A percentile compares a stretch with the other conserved stretches of the same genome.
Conservation (phyloP, 2,888 invertebrate species). For the Villa cingulata region DNA sequence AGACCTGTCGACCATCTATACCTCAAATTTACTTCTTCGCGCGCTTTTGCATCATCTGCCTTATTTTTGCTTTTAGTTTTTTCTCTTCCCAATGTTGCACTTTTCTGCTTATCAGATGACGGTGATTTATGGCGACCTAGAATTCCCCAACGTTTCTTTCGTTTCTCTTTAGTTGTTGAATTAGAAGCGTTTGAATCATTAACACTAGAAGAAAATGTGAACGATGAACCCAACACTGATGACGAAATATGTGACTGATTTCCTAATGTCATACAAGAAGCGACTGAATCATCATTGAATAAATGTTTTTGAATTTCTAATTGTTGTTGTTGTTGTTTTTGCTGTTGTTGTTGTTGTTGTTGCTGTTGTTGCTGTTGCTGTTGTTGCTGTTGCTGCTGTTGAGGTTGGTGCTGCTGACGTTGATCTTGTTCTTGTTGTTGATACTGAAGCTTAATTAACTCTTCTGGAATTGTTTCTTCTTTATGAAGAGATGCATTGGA, state of each 20-base stretch:
- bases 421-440: too few relatives aligned
- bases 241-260: conserved; percentile 21
- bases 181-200: conserved; percentile 28
- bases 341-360: neutral
- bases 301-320: conserved; percentile 15
- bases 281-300: conserved; percentile 15
- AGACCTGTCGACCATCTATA: conserved; percentile 61
- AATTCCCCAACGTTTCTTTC: conserved; percentile 53
- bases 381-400: conserved; percentile 22
- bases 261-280: conserved; percentile 12
- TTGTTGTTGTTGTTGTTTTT: conserved; percentile 12
- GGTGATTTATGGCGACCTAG: conserved; percentile 45
- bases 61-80: conserved; percentile 38
- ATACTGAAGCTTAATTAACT: conserved; percentile 20
- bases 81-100: conserved; percentile 56
- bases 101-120: conserved; percentile 41
- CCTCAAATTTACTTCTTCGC: conserved; percentile 38
- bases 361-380: conserved; percentile 25
- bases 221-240: conserved; percentile 31
- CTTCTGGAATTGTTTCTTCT: conserved; percentile 22
- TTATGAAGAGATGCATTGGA: conserved; percentile 19
- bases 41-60: conserved; percentile 23
- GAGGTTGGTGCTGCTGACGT: too few relatives aligned
- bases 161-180: conserved; percentile 42
- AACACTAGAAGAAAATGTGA: conserved; percentile 19